Evolutionary conservation across 2,888 invertebrate species (phyloP), one percentile per base, ranked within the genome.

Genomic region (Pseudococcus viburni): DNA sequence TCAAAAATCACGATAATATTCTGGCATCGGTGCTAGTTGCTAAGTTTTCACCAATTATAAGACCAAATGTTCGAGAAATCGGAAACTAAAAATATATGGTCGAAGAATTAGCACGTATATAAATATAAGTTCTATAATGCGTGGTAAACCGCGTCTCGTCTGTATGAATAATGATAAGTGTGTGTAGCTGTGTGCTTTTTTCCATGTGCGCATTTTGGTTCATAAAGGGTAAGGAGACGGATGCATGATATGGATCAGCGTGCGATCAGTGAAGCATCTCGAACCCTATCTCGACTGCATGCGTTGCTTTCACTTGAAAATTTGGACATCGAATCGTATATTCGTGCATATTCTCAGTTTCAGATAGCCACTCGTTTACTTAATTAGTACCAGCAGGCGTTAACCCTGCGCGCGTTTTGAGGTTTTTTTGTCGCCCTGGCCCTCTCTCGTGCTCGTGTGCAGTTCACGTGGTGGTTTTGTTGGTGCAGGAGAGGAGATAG

Each of bases 341-440:
- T n/a, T 12, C 33, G 77, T 19, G 33, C 12, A 80, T 83, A 42
- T 46, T 46, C 19, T 46, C 42, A 33, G 80, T 83, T 46, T 83
- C 46, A 83, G 42, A 46, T 83, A 22, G 80, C 80, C 42, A 83
- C 19, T 46, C 46, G 80, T 46, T 33, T 83, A 83, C 17, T 83
- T 83, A 83, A 83, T 83, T 83, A 83, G 80, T 19, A 83, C 80
- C 80, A 83, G 46, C 80, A 83, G 80, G 80, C 80, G 80, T 46
- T 39, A 83, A 83, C 46, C 80, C 80, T n/a, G 46, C 19, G 80
- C 80, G 42, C 15, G 73, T 73, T 33, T 73, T 33, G 26, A 33
- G 12, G 4, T 73, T 4, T 73, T 73, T 73, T 33, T 73, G 8
- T 42, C 8, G 42, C 42, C 42, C 42, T 33, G 15, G 15, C 7